Evolutionary conservation across 92 coral and sea anemone species (phyloP).

Genomic region (Actinernus sp.): DNA sequence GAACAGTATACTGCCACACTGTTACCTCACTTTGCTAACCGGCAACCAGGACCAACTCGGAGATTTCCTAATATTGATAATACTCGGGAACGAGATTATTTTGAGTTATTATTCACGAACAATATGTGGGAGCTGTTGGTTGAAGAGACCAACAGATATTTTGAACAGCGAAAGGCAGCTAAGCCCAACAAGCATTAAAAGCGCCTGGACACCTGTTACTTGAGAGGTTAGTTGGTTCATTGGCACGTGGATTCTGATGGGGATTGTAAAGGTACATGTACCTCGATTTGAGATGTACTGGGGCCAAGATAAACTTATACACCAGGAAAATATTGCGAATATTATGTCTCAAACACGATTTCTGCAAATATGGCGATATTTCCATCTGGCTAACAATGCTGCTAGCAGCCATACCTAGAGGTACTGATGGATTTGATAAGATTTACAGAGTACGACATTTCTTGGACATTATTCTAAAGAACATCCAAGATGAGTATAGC

Average conservation of each 20-base stretch:
- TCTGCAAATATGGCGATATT: conserved; percentile 35
- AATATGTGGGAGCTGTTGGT: conserved; percentile 37
- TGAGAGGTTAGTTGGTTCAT: conserved; percentile 39
- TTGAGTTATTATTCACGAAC: conserved; percentile 37
- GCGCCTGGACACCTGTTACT: conserved; percentile 40
- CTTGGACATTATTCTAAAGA: conserved; percentile 18
- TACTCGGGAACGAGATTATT: conserved; percentile 8
- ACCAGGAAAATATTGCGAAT: conserved; percentile 14
- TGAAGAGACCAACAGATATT: conserved; percentile 54
- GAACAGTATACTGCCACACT: conserved; percentile 3
- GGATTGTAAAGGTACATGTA: conserved; percentile 32
- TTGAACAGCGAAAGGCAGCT: conserved; percentile 12
- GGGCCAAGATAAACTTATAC: conserved; percentile 17
- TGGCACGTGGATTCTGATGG: conserved; percentile 35
- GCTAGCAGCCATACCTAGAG: conserved; percentile 22
- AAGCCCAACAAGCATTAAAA: conserved; percentile 55
- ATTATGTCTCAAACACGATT: conserved; percentile 34
- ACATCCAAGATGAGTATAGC: conserved; percentile 9
- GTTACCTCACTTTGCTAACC: conserved; percentile 14
- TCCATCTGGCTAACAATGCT: conserved; percentile 46
- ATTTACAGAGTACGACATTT: conserved; percentile 21
- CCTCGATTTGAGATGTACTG: conserved; percentile 42
- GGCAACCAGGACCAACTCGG: conserved; percentile 45
- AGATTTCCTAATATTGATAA: conserved; percentile 21
- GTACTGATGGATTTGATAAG: conserved; percentile 36